Evolutionary conservation across 2,888 invertebrate genomes (phyloP), one percentile per base, ranked within the genome.

Genomic region (Pachymerium ferrugineum): DNA sequence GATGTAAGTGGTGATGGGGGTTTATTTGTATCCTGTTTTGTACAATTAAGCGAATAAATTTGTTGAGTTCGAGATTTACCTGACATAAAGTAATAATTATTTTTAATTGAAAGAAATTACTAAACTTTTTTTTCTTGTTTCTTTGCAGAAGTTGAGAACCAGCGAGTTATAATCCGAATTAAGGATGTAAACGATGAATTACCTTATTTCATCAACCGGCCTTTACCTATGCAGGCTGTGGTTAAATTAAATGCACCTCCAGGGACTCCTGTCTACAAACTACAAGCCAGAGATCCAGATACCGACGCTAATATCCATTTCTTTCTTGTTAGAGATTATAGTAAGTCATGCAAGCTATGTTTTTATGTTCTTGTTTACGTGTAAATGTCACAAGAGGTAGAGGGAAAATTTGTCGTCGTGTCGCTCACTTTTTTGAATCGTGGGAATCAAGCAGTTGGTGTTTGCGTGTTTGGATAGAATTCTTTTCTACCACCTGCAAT

Each of bases 181-280:
- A 92, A 93, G 81, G 97, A 97, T 83, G 92, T 96, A 73, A 97
- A 97, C 85, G 97, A 98, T 83, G 98, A 98, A 83, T 91, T 93
- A 0, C 96, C 98, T 0, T 93, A 94, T 83, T 97, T 99, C 86
- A 93, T 97, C 85, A 99, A 98, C 85, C 89, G 93, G 1, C 98
- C 98, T 0, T 85, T 94, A 77, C 98, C 98, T 19, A 97, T 97
- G 93, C 94, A 97, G 84, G 94, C 97, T 0, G 96, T 97, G 75
- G 96, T 97, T 0, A 95, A 97, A 81, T 87, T 95, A 73, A 97
- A 97, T 82, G 96, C 97, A 3, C 92, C 94, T 3, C 92, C 94
- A 42, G 97, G 96, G 82, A 95, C 95, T 0, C 94, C 94, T 4
- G 96, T 97, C 3, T 97, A 96, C 84, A 96, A 96, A n/a, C 88